Evolutionary conservation across 2,888 invertebrate genomes (phyloP), one percentile per base, ranked within the genome.

Genomic region (Dicyrtoma fusca): DNA sequence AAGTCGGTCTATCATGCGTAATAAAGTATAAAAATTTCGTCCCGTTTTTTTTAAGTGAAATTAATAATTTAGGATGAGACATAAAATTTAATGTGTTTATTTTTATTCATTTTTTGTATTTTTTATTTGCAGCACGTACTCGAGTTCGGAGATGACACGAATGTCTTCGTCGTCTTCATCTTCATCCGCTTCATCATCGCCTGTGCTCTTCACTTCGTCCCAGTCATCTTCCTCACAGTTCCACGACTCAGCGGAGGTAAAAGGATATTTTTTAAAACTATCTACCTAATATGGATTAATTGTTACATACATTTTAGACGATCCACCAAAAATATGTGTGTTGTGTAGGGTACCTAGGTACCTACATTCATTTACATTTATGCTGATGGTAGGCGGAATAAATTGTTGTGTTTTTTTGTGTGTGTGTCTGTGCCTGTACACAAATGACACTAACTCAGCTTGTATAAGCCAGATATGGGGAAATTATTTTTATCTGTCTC

Each of bases 101-200:
- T 34, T 66, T 0, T 66, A 4, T 34, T 34, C 8, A 34, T 34
- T 42, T 44, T 65, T 51, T 53, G 11, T 57, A 1, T 57, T 10
- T 49, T 59, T 59, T 14, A 6, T 72, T 77, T 76, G n/a, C 72
- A 79, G 79, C 71, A 79, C 77, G 69, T 79, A 79, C 72, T 79
- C 79, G 73, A 79, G 79, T 74, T 79, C 79, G 75, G 79, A 79
- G 77, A 79, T 79, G 79, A 79, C 79, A 53, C 77, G 79, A 55
- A 72, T 79, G 74, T 79, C 78, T 65, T 76, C 79, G 65, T 79
- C 79, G 72, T 79, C 79, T 47, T 79, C 78, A 49, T 79, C 78
- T 17, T 78, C 78, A 51, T 79, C 79, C 62, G 79, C 79, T 21
- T 79, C 79, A 61, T 79, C 79, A 49, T 78, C 78, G 55, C 79